These are phyloP conservation scores for Myocastor coypus DNA, from an alignment of 2,113 vertebrate species.

Conservation along the genomic window DNA sequence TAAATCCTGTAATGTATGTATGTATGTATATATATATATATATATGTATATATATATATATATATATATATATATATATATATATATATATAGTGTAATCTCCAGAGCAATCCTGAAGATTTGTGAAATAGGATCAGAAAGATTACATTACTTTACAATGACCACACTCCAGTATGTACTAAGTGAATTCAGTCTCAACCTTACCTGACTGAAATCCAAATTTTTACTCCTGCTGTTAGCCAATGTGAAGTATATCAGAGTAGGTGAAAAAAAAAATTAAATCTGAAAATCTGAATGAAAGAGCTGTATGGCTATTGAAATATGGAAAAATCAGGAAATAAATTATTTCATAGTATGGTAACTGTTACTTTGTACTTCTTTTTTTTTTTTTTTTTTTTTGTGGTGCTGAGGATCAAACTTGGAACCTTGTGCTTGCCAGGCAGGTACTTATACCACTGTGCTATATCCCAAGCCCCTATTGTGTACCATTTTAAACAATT, in stretches of 20 bases:
- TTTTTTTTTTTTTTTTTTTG: not conserved
- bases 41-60: too few species aligned
- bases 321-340: not conserved
- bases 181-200: not conserved
- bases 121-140: not conserved
- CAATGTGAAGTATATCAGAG: slow-evolving; percentile 13
- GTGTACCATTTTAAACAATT: not conserved
- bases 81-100: slow-evolving; percentile 34
- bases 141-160: slow-evolving; percentile 21
- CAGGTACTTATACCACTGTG: too few species aligned
- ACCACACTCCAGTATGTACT: not conserved
- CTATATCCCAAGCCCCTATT: too few species aligned
- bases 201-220: slow-evolving; percentile 36
- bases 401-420: too few species aligned
- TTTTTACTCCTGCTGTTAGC: not conserved
- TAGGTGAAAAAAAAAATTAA: not conserved
- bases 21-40: too few species aligned
- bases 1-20: not conserved
- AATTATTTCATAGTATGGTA: not conserved
- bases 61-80: too few species aligned
- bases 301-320: not conserved
- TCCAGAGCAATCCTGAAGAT: not conserved
- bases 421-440: too few species aligned
- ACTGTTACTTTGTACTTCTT: slow-evolving; percentile 1
- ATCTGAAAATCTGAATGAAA: slow-evolving; percentile 3